Conservation (phyloP, 1,140 invertebrate species). For the Achatina immaculata region DNA sequence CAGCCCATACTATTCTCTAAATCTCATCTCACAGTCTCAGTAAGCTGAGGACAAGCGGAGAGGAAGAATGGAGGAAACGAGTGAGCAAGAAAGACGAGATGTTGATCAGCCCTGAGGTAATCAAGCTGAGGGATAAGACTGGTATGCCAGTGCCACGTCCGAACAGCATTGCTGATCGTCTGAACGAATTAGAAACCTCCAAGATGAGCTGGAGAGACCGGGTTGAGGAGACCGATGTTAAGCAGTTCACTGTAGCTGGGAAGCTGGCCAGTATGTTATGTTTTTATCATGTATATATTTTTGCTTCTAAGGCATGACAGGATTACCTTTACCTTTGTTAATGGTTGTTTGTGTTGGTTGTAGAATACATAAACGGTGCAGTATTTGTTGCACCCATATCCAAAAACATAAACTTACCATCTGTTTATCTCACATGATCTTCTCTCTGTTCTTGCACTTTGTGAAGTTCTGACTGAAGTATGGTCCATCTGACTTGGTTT, state of each 20-base stretch:
- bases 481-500: too few relatives aligned
- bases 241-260: conserved; percentile 88
- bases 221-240: conserved; percentile 85
- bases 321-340: too few relatives aligned
- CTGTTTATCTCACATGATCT: too few relatives aligned
- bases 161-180: conserved; percentile 71
- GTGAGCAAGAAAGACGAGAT: conserved; percentile 50
- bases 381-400: too few relatives aligned
- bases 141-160: conserved; percentile 54
- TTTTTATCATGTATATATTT: too few relatives aligned
- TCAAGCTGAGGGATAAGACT: conserved; percentile 56
- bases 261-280: conserved; percentile 76
- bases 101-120: conserved; percentile 36
- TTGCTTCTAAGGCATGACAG: too few relatives aligned
- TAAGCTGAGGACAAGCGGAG: conserved; percentile 86
- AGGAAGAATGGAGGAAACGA: conserved; percentile 87
- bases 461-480: too few relatives aligned
- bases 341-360: too few relatives aligned
- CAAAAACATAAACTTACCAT: too few relatives aligned
- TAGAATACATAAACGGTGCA: too few relatives aligned
- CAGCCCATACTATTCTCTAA: too few relatives aligned
- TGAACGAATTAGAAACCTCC: conserved; percentile 80
- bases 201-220: conserved; percentile 84
- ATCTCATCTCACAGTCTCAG: conserved; percentile 75
- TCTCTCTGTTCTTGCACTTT: too few relatives aligned